A percentile compares a stretch with the other conserved stretches of the same genome.
Conservation (phyloP, 2,113 vertebrate species). For the Cephalophus harveyi region DNA sequence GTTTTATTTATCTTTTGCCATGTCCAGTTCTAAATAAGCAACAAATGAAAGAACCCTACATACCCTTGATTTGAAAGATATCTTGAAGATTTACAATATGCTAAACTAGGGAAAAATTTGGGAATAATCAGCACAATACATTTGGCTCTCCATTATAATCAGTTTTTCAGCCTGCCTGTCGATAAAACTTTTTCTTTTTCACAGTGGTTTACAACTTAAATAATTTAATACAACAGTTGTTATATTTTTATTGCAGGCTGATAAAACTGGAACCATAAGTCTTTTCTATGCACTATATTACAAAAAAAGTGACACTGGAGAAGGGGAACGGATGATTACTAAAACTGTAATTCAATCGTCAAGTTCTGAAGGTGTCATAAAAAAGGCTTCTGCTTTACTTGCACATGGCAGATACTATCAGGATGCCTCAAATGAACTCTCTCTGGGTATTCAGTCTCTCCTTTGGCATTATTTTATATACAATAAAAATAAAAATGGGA, state of each 20-base stretch:
- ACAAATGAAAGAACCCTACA: constrained; percentile 51
- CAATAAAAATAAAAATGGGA: constrained; percentile 46
- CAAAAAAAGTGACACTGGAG: constrained; percentile 78
- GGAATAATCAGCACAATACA: constrained; percentile 79
- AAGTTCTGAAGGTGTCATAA: constrained; percentile 76
- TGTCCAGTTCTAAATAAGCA: constrained; percentile 60
- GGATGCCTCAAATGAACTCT: constrained; percentile 64
- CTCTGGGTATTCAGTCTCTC: constrained; percentile 53
- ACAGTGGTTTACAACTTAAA: constrained; percentile 85
- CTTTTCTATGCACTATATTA: constrained; percentile 80
- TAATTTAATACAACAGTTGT: constrained; percentile 86
- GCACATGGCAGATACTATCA: constrained; percentile 59
- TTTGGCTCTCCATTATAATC: constrained; percentile 76
- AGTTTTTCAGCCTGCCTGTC: constrained; percentile 74
- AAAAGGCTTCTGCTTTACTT: constrained; percentile 74
- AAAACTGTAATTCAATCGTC: constrained; percentile 82
- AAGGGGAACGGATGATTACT: constrained; percentile 79
- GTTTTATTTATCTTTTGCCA: constrained; percentile 53
- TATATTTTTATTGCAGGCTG: constrained; percentile 85
- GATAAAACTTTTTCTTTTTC: constrained; percentile 79
- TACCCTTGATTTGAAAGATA: constrained; percentile 67
- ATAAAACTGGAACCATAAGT: constrained; percentile 81
- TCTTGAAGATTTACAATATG: constrained; percentile 80
- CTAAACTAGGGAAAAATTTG: constrained; percentile 76
- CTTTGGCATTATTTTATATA: constrained; percentile 56